Evolutionary conservation across 2,113 vertebrate genomes (phyloP).

Genomic region (Poecilia latipinna): DNA sequence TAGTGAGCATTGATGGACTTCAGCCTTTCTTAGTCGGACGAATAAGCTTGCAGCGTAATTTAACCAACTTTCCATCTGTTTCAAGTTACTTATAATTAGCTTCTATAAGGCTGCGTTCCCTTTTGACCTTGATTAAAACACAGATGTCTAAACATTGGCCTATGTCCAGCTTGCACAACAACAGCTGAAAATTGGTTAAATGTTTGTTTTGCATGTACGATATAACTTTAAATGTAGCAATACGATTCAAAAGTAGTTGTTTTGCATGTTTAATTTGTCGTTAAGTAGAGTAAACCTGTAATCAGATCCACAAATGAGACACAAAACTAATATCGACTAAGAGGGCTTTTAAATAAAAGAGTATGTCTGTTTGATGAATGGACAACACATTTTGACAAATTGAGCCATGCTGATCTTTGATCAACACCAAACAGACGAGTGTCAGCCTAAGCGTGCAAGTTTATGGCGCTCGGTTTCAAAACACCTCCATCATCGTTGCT

Average conservation of each 20-base stretch:
- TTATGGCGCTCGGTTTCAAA: neutral
- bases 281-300: neutral
- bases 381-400: constrained; percentile 15
- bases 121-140: too few relatives aligned
- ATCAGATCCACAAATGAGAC: neutral
- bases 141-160: neutral
- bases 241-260: neutral
- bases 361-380: constrained; percentile 22
- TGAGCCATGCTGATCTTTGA: constrained; percentile 4
- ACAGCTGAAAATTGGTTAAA: neutral
- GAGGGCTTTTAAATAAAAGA: constrained; percentile 10
- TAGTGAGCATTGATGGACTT: too few relatives aligned
- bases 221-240: neutral
- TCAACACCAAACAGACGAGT: constrained; percentile 12
- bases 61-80: too few relatives aligned
- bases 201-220: neutral
- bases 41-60: too few relatives aligned
- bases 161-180: neutral
- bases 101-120: too few relatives aligned
- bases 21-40: too few relatives aligned
- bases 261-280: neutral
- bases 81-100: too few relatives aligned
- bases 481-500: constrained; percentile 14
- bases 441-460: neutral
- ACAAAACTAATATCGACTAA: neutral